A percentile compares a stretch with the other conserved stretches of the same genome.
These are phyloP conservation scores for Chaetorhynchus papuensis DNA, from an alignment of 2,113 vertebrate genomes.

Conservation along the genomic window DNA sequence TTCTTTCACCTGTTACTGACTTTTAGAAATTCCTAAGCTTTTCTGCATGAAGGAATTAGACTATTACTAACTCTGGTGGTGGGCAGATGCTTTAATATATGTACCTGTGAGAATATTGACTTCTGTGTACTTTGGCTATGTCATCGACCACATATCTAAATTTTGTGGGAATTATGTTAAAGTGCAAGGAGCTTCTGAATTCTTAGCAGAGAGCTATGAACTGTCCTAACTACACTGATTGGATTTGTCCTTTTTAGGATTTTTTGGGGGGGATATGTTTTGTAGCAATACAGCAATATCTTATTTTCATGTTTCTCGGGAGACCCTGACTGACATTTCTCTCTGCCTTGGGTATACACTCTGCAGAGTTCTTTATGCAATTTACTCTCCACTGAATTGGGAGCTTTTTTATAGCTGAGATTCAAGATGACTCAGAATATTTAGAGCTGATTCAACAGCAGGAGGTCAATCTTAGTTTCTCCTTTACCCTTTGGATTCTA, in stretches of 20 bases:
- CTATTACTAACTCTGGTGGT: neutral
- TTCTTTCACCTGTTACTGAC: neutral
- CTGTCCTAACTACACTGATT: neutral
- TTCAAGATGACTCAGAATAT: constrained; percentile 39
- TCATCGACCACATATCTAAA: neutral
- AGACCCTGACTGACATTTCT: neutral
- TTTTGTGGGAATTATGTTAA: neutral
- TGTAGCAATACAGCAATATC: neutral
- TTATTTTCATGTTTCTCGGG: neutral
- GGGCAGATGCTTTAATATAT: neutral
- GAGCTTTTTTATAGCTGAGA: neutral
- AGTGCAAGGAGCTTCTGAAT: neutral
- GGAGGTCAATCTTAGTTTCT: constrained; percentile 10
- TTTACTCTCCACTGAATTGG: constrained; percentile 15
- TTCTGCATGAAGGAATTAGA: neutral
- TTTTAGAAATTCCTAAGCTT: neutral
- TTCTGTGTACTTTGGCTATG: neutral
- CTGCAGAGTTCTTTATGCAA: constrained; percentile 12
- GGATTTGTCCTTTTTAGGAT: neutral
- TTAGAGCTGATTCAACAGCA: constrained; percentile 16
- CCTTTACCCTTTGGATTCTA: neutral
- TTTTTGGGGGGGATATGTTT: neutral
- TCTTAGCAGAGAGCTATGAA: neutral
- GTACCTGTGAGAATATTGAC: neutral
- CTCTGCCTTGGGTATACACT: neutral